Conservation (phyloP, 2,888 invertebrate species). For the Metellina segmentata region DNA sequence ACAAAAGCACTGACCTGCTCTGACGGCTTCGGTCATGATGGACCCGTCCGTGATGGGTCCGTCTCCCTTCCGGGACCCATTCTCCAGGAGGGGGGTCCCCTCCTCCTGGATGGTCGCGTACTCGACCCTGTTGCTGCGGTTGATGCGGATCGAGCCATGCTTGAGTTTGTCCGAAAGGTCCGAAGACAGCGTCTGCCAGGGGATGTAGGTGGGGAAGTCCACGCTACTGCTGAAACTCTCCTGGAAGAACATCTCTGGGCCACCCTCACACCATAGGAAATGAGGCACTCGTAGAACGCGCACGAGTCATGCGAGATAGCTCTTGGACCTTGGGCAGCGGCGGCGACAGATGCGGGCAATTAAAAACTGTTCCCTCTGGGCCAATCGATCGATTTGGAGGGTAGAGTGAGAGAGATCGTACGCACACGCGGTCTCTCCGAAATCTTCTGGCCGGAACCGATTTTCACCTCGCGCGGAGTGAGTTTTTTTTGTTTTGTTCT, state of each 20-base stretch:
- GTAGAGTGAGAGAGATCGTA: background rate
- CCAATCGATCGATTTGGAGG: background rate
- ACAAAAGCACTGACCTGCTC: constrained; percentile 46
- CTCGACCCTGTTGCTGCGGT: constrained; percentile 78
- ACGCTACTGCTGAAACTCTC: constrained; percentile 78
- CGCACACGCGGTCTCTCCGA: background rate
- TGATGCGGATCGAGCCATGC: constrained; percentile 77
- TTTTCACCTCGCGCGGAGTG: background rate
- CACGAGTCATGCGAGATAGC: background rate
- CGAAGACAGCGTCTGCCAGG: constrained; percentile 78
- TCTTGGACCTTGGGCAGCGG: constrained; percentile 7
- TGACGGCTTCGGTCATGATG: constrained; percentile 68
- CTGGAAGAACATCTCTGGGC: constrained; percentile 74
- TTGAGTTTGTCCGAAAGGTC: constrained; percentile 78
- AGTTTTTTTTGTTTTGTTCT: too few species aligned
- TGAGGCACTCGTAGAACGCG: background rate
- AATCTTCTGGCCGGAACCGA: constrained; percentile 26
- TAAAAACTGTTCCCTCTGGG: background rate
- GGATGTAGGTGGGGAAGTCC: constrained; percentile 78
- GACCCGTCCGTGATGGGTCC: constrained; percentile 58
- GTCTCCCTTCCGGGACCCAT: constrained; percentile 51
- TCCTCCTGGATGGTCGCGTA: constrained; percentile 78
- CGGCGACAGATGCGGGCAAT: background rate
- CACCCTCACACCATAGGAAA: background rate
- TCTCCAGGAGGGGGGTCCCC: constrained; percentile 77